Evolutionary conservation across 2,113 vertebrate genomes (phyloP), one percentile per base, ranked within the genome.

Genomic region (Gadus chalcogrammus): DNA sequence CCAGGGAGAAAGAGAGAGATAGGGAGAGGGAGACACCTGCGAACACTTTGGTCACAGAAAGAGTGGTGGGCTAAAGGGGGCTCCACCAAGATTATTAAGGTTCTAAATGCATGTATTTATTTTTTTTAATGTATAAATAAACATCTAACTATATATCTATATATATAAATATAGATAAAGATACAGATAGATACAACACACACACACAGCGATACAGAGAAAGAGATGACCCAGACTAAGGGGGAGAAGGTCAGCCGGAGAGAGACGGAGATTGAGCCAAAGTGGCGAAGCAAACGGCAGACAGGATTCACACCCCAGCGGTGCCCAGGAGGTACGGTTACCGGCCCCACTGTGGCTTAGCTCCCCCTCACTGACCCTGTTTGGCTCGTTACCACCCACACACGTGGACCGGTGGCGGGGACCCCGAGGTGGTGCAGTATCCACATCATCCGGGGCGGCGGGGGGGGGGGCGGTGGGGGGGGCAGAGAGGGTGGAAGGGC

Each of bases 231-330:
- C 31, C 31, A 35, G 6, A 4, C 31, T n/a, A 28, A 58, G 17
- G 60, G 20, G 56, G 52, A 66, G 13, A 73, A 58, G 48, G 62
- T 16, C 28, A 65, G 42, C 6, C 5, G 31, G 38, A 71, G 58
- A 71, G 58, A 12, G 24, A 31, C 11, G 35, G 18, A 64, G n/a
- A 35, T 53, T 12, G 53, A 55, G 53, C 3, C 3, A 55, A 16
- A 1, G 53, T 15, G 16, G 53, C 53, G 53, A 69, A 69, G 72
- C 18, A 17, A 64, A 22, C 61, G 58, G 20, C 18, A 52, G 61
- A 61, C 56, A 82, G 80, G 81, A 77, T 77, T 79, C 69, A 75
- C 77, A 77, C 77, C 77, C 79, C 74, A 77, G 22, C 65, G 74
- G 31, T 62, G 59, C 24, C 12, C 20, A 70, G 60, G 60, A 70